Conservation (phyloP, 2,888 invertebrate genomes). For the Protophormia terraenovae region DNA sequence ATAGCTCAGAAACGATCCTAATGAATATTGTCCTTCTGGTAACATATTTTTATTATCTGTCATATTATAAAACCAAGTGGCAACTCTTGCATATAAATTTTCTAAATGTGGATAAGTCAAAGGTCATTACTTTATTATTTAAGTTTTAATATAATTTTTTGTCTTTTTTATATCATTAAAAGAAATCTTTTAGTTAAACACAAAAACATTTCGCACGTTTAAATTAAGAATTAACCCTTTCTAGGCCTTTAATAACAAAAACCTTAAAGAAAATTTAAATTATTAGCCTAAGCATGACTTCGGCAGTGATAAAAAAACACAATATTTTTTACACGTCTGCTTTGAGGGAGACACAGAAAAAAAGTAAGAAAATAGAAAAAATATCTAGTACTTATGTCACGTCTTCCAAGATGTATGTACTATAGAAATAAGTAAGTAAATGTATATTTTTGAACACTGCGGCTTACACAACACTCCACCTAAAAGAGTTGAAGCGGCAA, state of each 20-base stretch:
- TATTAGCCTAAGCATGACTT: background rate
- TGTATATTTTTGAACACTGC: background rate
- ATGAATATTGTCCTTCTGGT: too few relatives aligned
- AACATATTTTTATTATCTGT: too few relatives aligned
- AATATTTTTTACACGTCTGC: background rate
- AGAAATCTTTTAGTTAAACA: background rate
- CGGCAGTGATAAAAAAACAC: background rate
- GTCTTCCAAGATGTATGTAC: background rate
- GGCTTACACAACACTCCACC: background rate
- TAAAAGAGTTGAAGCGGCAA: background rate
- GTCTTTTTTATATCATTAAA: too few relatives aligned
- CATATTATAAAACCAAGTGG: too few relatives aligned
- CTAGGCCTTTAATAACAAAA: too few relatives aligned
- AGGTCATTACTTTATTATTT: too few relatives aligned
- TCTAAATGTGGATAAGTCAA: too few relatives aligned
- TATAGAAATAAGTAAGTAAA: background rate
- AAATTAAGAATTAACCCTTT: too few relatives aligned
- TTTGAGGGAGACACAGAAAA: background rate
- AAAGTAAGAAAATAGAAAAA: background rate
- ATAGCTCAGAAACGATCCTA: too few relatives aligned
- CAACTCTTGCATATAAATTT: too few relatives aligned
- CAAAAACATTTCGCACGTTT: background rate
- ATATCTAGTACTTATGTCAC: conserved; percentile 16
- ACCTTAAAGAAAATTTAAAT: too few relatives aligned
- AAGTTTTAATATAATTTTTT: too few relatives aligned